A percentile compares a stretch with the other conserved stretches of the same genome.
These are phyloP conservation scores for Hipparchia semele DNA, from an alignment of 2,888 invertebrate species.

Conservation along the genomic window DNA sequence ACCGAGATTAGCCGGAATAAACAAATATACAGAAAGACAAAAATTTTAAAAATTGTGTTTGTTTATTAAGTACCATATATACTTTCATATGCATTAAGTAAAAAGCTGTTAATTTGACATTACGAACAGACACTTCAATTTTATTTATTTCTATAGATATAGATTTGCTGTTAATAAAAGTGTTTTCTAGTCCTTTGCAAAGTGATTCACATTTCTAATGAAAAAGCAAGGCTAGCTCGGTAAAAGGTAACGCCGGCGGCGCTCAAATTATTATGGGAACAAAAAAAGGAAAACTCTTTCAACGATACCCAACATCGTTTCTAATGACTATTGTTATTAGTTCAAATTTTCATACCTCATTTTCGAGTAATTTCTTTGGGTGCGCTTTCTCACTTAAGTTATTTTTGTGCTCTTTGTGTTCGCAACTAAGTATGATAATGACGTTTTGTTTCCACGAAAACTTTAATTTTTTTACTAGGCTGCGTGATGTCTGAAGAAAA, in stretches of 20 bases:
- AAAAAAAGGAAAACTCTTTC: constrained; percentile 49
- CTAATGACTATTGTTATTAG: constrained; percentile 37
- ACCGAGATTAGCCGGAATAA: too few relatives aligned
- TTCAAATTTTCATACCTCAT: constrained; percentile 39
- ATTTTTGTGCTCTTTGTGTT: constrained; percentile 3
- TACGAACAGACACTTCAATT: too few relatives aligned
- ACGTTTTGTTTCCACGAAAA: constrained; percentile 6
- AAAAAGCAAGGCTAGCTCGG: constrained; percentile 44
- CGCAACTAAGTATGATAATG: too few relatives aligned
- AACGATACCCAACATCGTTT: constrained; percentile 25
- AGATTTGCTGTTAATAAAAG: constrained; percentile 53
- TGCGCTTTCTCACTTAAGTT: constrained; percentile 32
- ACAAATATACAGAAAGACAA: too few relatives aligned
- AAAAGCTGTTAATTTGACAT: too few relatives aligned
- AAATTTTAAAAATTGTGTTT: too few relatives aligned
- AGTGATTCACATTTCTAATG: constrained; percentile 47
- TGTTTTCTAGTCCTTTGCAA: constrained; percentile 49
- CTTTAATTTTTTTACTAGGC: not conserved
- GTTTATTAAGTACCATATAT: too few relatives aligned
- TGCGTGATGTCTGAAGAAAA: not conserved
- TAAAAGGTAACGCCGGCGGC: constrained; percentile 45
- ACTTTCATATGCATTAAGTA: too few relatives aligned
- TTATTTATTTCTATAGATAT: not conserved
- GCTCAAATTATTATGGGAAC: constrained; percentile 55
- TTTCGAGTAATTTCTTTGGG: constrained; percentile 27